These are phyloP conservation scores for Acanthosepion esculentum DNA, from an alignment of 2,888 invertebrate genomes.

Conservation along the genomic window DNA sequence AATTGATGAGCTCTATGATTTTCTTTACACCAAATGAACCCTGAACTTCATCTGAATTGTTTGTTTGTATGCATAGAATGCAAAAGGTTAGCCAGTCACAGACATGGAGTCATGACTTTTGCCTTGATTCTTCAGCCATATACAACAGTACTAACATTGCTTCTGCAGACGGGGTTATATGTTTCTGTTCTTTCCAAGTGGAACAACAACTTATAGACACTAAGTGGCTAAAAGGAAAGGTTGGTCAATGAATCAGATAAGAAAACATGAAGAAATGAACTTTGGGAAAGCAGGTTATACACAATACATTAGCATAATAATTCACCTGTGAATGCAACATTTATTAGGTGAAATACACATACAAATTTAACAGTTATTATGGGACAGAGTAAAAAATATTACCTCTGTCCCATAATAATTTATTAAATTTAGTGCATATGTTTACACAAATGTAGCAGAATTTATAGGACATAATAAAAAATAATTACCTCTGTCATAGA, in stretches of 20 bases:
- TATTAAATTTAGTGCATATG: no score
- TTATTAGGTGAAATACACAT: no score
- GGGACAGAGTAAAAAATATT: no score
- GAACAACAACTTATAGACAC: not conserved
- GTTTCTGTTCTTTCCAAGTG: not conserved
- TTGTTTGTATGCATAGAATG: not conserved
- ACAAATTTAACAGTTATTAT: no score
- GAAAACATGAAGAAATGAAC: not conserved
- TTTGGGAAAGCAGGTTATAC: not conserved
- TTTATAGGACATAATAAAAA: no score
- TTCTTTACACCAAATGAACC: no score
- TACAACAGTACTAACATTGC: not conserved
- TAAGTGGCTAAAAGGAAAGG: not conserved
- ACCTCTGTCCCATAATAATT: no score
- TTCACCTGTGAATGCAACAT: no score
- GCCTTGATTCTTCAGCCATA: not conserved
- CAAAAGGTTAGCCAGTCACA: not conserved
- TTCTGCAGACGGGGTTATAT: not conserved
- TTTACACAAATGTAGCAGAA: no score
- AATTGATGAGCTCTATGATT: no score
- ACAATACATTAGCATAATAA: not conserved
- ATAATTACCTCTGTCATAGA: no score
- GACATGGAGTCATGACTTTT: not conserved
- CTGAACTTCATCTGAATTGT: not conserved
- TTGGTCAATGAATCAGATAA: not conserved